Base-by-base conservation (phyloP, 35 echinoderm and acorn worm species). In the Patiria miniata region DNA sequence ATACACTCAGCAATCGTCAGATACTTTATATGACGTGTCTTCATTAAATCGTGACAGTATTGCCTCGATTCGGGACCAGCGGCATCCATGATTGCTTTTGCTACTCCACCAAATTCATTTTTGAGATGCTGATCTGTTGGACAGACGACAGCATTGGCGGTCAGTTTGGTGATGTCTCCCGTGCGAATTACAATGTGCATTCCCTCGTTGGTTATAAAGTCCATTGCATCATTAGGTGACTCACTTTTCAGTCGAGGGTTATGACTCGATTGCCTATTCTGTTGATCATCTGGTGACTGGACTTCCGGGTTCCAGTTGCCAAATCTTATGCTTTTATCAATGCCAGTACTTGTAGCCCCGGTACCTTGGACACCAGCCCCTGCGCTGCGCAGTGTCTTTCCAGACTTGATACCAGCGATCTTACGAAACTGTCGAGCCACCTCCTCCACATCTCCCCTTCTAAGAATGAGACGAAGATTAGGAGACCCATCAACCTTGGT, bases 151-250 rank as follows among this genome's bases (percentile, higher is more conserved):
- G 42, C 81, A 32, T 59, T 5, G 7, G 59, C 81, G 53, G 0
- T 7, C 59, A 58, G 81, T 29, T 29, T 83, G 15, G 81, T 83
- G 37, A 83, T 83, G 42, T 83, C 81, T 30, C 81, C 81, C 36
- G 26, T 59, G 1, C 29, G 54, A 36, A 83, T 37, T 1, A 2
- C n/a, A 58, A 83, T 39, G 18, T 83, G 1, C 33, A 83, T 8
- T 12, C 81, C 81, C 57, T 83, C 81, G 18, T 83, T 83, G 52
- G 81, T 83, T 36, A 57, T 14, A 83, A 59, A 83, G 3, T 32
- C 22, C 19, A 26, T 38, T 16, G 9, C 4, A 61, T 33, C 21
- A 21, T 8, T 16, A 47, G 4, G 19, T 39, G 10, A 1, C 7
- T 29, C 28, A 38, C 18, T 8, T 19, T 34, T 69, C 61, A 69